Evolutionary conservation across 2,113 vertebrate species (phyloP).

Genomic region (Saguinus imperator): DNA sequence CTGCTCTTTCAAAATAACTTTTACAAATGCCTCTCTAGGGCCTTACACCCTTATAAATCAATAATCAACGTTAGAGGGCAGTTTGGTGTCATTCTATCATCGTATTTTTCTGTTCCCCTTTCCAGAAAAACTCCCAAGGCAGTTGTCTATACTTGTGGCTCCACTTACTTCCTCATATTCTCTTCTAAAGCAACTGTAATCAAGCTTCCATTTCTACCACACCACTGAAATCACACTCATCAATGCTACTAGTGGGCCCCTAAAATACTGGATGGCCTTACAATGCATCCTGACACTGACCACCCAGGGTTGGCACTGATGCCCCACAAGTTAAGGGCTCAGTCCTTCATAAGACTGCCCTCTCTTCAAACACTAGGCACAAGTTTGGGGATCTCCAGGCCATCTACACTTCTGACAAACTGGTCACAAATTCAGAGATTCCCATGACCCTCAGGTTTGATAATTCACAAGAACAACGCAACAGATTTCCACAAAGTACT

Average conservation of each 20-base stretch:
- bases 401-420: too few relatives aligned
- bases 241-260: rapidly evolving
- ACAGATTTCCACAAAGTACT: neutral
- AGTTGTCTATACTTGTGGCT: neutral
- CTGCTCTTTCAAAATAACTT: neutral
- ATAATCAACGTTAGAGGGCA: neutral
- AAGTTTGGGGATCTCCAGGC: neutral
- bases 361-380: neutral
- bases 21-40: neutral
- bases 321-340: neutral
- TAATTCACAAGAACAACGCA: neutral
- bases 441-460: neutral
- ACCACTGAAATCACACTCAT: neutral
- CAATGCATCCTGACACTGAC: neutral
- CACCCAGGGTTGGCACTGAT: neutral
- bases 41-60: neutral
- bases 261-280: neutral
- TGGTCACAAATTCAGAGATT: neutral
- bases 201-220: neutral
- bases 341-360: neutral
- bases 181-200: neutral
- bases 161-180: neutral
- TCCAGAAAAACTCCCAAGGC: neutral
- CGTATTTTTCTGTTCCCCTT: neutral
- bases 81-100: neutral